phyloP scores from a whole-genome alignment of 2,797 vertebrate genomes.

The Urocyon cinereoargenteus region DNA sequence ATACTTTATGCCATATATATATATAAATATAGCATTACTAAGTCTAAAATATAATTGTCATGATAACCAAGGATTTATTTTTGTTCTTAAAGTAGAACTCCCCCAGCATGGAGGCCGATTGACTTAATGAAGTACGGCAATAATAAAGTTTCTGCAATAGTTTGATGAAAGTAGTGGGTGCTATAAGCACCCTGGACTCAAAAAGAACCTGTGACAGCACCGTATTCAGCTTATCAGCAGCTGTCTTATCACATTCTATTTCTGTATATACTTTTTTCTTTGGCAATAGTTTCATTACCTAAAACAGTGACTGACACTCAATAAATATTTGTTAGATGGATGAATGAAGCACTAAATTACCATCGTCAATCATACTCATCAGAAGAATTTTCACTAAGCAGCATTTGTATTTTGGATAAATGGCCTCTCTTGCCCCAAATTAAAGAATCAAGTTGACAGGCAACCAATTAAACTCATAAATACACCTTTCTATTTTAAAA shows the following conservation, averaged over 20 bases:
- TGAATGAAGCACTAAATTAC: constrained; percentile 37
- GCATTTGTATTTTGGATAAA: constrained; percentile 35
- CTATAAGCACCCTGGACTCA: neutral
- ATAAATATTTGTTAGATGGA: constrained; percentile 48
- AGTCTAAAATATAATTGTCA: constrained; percentile 37
- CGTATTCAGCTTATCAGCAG: constrained; percentile 1
- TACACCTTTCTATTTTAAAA: constrained; percentile 41
- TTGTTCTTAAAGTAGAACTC: constrained; percentile 54
- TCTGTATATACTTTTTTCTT: neutral
- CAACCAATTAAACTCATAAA: constrained; percentile 33
- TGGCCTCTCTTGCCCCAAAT: constrained; percentile 22
- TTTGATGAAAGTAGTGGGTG: neutral
- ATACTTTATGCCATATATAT: neutral
- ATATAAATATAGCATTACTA: neutral
- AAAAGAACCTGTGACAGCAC: neutral
- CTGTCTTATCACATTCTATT: neutral
- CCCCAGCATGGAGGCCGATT: neutral
- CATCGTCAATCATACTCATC: neutral
- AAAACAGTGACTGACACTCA: neutral
- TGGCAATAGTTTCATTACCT: neutral
- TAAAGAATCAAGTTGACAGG: constrained; percentile 41
- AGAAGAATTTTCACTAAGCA: constrained; percentile 7
- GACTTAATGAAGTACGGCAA: neutral
- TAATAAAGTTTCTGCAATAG: neutral
- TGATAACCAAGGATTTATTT: constrained; percentile 34